Base-by-base conservation (phyloP, 1,140 invertebrate species). In the Diorhabda carinulata region DNA sequence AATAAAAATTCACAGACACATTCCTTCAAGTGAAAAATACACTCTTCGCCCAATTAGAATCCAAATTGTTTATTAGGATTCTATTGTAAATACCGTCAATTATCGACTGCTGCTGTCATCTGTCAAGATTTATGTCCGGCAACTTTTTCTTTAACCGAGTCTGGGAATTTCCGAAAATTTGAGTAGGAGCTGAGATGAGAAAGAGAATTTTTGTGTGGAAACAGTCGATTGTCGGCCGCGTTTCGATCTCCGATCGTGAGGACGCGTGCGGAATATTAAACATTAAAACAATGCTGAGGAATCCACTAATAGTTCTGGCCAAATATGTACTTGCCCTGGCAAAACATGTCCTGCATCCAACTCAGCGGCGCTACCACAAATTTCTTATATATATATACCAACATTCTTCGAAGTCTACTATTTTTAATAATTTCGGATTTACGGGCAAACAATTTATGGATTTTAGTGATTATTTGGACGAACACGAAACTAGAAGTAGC, bases 201-300 rank as follows among this genome's bases (percentile, higher is more conserved):
- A 60, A 43, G 9, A 8, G 61, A 62, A 62, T 62, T 43, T 62
- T 43, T 62, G 61, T 44, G 41, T 41, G 61, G 61, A 43, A 43
- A n/a, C 41, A 62, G 44, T 64, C 45, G 25, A 57, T n/a, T 44
- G 43, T 57, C 45, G 47, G 45, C 42, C 52, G 71, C 70, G 74
- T 71, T 73, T 72, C 68, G 41, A 71, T 74, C 67, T 73, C 69
- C 69, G 61, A 9, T 65, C 64, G 67, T 70, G 57, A 45, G 66
- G 57, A 76, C 75, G 75, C 75, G 75, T 72, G 73, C 73, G 57
- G 75, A 76, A 76, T 76, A 76, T 74, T 74, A 74, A 76, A 73
- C 73, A 10, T 72, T 69, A 61, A 73, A 74, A 76, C 75, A 76
- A 76, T 76, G 75, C 75, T 73, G 68, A 66, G 73, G 75, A 73